These are phyloP conservation scores for Phrynosoma blainvillii DNA, from an alignment of 2,113 vertebrate genomes.

Conservation along the genomic window DNA sequence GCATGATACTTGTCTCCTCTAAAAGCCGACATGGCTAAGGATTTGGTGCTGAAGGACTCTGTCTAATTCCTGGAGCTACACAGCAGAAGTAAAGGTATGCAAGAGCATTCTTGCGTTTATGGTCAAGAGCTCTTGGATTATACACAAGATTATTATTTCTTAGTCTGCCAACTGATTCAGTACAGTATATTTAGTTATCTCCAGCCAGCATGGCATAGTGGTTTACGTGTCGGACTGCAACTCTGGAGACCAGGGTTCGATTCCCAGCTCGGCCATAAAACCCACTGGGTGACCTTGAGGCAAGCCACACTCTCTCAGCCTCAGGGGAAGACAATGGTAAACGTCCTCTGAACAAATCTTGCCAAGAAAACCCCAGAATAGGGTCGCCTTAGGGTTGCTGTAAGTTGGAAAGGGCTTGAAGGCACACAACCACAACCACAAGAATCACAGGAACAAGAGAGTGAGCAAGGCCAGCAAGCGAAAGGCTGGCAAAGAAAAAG, in stretches of 20 bases:
- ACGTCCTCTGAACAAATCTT: too few species aligned
- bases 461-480: too few species aligned
- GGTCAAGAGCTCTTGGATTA: not conserved
- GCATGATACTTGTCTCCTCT: not conserved
- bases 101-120: not conserved
- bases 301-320: too few species aligned
- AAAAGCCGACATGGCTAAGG: not conserved
- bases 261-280: not conserved
- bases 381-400: too few species aligned
- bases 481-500: not conserved
- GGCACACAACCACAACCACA: too few species aligned
- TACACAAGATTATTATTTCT: not conserved
- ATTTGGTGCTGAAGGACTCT: not conserved
- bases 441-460: too few species aligned
- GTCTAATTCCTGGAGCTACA: not conserved
- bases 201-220: not conserved
- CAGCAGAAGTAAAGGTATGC: not conserved
- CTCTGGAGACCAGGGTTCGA: not conserved
- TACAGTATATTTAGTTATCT: not conserved
- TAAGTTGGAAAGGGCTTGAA: too few species aligned
- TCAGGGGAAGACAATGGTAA: too few species aligned
- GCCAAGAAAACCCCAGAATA: too few species aligned
- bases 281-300: too few species aligned
- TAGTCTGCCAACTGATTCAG: not conserved
- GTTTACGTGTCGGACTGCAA: not conserved